Evolutionary conservation across 2,797 vertebrate genomes (phyloP).

Genomic region (Emydoidea blandingii): DNA sequence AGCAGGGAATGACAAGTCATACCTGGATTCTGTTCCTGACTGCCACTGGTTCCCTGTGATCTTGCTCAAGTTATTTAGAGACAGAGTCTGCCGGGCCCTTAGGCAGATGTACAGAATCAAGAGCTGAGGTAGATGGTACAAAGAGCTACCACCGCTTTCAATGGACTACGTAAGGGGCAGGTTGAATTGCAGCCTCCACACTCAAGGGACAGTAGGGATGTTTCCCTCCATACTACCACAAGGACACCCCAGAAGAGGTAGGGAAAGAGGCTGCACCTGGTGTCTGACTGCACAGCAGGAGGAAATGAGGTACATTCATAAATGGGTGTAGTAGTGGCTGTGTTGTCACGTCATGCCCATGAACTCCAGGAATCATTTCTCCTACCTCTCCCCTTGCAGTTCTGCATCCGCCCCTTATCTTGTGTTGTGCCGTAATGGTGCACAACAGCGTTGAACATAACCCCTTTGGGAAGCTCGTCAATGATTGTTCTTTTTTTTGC

Average conservation of each 20-base stretch:
- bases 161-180: not conserved
- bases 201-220: not conserved
- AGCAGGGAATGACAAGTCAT: not conserved
- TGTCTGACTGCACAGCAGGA: not conserved
- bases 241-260: not conserved
- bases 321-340: not conserved
- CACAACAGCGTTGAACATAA: not conserved
- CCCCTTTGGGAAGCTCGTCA: not conserved
- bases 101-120: not conserved
- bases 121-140: not conserved
- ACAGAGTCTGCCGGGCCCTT: not conserved
- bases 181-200: not conserved
- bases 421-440: not conserved
- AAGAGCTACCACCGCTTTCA: not conserved
- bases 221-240: not conserved
- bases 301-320: not conserved
- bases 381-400: not conserved
- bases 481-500: too few species aligned
- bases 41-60: not conserved
- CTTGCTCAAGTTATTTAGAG: not conserved
- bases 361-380: not conserved
- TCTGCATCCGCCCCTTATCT: not conserved
- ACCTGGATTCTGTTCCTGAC: not conserved
- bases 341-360: not conserved
- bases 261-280: not conserved